phyloP scores from a whole-genome alignment of 2,888 invertebrate species.

The Hermodice carunculata region DNA sequence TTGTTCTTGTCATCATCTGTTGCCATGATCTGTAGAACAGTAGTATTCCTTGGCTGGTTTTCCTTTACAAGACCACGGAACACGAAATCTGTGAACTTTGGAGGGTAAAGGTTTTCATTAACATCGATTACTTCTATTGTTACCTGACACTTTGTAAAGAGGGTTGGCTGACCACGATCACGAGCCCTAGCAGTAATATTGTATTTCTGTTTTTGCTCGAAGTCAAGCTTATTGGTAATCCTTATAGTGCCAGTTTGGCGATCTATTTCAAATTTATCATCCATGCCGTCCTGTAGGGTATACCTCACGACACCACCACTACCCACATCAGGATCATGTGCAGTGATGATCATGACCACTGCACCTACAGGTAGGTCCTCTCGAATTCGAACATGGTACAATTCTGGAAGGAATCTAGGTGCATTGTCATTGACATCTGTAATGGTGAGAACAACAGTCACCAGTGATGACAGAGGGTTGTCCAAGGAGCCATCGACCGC shows the following conservation, averaged over 20 bases:
- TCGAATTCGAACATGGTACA: slow-evolving; percentile 80
- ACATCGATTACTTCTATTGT: slow-evolving; percentile 88
- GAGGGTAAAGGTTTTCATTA: slow-evolving; percentile 90
- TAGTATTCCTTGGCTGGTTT: slow-evolving; percentile 82
- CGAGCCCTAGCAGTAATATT: slow-evolving; percentile 87
- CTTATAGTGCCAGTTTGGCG: slow-evolving; percentile 87
- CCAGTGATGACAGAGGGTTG: slow-evolving; percentile 80
- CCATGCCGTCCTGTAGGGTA: slow-evolving; percentile 70
- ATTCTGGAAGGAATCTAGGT: slow-evolving; percentile 18
- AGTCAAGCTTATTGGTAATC: slow-evolving; percentile 84
- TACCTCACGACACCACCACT: slow-evolving; percentile 86
- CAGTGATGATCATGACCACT: slow-evolving; percentile 86
- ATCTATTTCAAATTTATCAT: slow-evolving; percentile 84
- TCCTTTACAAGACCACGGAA: slow-evolving; percentile 82
- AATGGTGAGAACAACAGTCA: slow-evolving; percentile 85
- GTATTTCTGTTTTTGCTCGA: slow-evolving; percentile 90
- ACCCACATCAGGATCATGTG: slow-evolving; percentile 88
- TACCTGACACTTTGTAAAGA: slow-evolving; percentile 84
- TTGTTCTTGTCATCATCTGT: slow-evolving; percentile 79
- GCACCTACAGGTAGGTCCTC: slow-evolving; percentile 93
- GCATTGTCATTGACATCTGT: slow-evolving; percentile 85
- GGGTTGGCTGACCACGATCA: slow-evolving; percentile 82
- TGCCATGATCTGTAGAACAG: slow-evolving; percentile 84
- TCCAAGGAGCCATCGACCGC: slow-evolving; percentile 20
- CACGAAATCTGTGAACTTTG: slow-evolving; percentile 86